Evolutionary conservation across 2,113 vertebrate species (phyloP), one percentile per base, ranked within the genome.

Genomic region (Malurus alboscapulatus): DNA sequence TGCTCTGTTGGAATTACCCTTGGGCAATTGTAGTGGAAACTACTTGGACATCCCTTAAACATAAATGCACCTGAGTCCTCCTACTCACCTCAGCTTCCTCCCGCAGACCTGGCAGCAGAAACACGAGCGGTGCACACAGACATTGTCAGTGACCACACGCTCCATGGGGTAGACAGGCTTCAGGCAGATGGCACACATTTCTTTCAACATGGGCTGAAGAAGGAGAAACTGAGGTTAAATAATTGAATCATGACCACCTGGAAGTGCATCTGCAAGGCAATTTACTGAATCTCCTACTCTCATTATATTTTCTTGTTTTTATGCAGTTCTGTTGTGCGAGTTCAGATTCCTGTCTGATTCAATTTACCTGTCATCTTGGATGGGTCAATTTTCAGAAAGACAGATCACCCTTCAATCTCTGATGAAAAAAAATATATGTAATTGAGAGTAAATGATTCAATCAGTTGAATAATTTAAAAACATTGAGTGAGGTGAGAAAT

Each of bases 41-140:
- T 34, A 4, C 58, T 66, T 53, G 44, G 21, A 11, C 12, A 51
- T 9, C 6, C 14, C 19, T 74, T 51, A 20, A 22, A 68, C 84
- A 42, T 14, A 84, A 79, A 17, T 27, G 19, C 12, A 19, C 3
- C 4, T 30, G 17, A 6, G 24, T 34, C 55, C 44, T 19, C 11
- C 19, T 76, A 94, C 98, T 98, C 97, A 99, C 98, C 98, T 99
- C 44, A 99, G 92, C 87, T 97, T 98, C 97, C 96, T 98, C 77
- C 97, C 75, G 7, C 98, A 99, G 75, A 97, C 63, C 75, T 97
- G 98, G 87, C 98, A 99, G 96, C 98, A 97, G 97, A 99, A 98
- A 94, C 98, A 98, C 0, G 86, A 96, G 96, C 30, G 97, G 93
- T 99, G 98, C 87, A 98, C 97, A 76, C 97, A 96, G 44, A 95